phyloP scores from a whole-genome alignment of 1,140 invertebrate genomes.

The Gonioctena quinquepunctata region DNA sequence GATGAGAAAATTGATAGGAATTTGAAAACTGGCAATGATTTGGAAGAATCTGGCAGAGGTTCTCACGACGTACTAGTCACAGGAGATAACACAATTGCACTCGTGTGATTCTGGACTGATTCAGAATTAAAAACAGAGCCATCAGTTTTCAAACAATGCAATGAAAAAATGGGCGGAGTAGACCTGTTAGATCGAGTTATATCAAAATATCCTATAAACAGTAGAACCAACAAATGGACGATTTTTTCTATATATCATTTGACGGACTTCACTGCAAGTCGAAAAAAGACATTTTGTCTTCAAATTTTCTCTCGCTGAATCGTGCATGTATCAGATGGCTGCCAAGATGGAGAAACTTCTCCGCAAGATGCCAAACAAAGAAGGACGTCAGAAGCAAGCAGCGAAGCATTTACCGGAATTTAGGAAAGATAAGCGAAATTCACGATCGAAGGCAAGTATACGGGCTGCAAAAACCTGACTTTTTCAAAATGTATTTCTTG shows the following conservation, averaged over 20 bases:
- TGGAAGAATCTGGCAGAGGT: slow-evolving; percentile 20
- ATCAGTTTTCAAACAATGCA: slow-evolving; percentile 10
- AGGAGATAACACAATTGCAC: slow-evolving; percentile 16
- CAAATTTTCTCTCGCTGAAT: too few species aligned
- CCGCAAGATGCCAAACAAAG: too few species aligned
- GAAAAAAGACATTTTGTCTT: too few species aligned
- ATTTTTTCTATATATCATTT: slow-evolving; percentile 24
- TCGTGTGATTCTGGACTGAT: slow-evolving; percentile 9
- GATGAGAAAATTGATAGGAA: too few species aligned
- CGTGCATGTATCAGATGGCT: too few species aligned
- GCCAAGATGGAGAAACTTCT: too few species aligned
- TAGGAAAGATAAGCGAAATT: too few species aligned
- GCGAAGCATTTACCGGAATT: too few species aligned
- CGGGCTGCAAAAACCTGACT: too few species aligned
- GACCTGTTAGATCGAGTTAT: slow-evolving; percentile 14
- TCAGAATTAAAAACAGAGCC: background rate
- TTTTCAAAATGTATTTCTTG: too few species aligned
- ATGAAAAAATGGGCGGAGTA: slow-evolving; percentile 15
- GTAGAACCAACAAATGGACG: slow-evolving; percentile 22
- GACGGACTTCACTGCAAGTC: slow-evolving; percentile 25
- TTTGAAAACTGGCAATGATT: slow-evolving; percentile 17
- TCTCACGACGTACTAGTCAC: slow-evolving; percentile 12
- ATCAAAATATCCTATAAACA: slow-evolving; percentile 22
- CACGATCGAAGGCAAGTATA: too few species aligned
- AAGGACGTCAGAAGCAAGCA: too few species aligned